phyloP scores from a whole-genome alignment of 1,140 invertebrate species.

The Goniozus legneri region DNA sequence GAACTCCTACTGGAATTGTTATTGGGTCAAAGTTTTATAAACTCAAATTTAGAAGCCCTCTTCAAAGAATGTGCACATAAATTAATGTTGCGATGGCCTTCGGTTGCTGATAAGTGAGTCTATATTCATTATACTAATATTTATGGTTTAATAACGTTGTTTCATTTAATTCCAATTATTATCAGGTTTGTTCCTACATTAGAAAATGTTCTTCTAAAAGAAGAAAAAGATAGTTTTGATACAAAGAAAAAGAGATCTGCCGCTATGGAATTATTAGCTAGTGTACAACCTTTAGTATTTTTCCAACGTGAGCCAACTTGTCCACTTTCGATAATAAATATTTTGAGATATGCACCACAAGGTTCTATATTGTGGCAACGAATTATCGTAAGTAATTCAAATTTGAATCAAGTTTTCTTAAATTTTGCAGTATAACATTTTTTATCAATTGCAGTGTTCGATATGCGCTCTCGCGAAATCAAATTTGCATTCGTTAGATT shows the following conservation, averaged over 20 bases:
- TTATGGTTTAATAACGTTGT: background rate
- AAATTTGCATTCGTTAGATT: slow-evolving; percentile 32
- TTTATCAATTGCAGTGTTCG: slow-evolving; percentile 36
- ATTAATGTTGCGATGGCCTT: slow-evolving; percentile 51
- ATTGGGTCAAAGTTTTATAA: slow-evolving; percentile 46
- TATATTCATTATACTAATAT: no score
- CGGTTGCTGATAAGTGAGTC: slow-evolving; percentile 41
- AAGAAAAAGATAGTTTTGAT: slow-evolving; percentile 31
- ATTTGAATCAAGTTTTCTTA: no score
- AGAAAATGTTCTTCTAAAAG: slow-evolving; percentile 36
- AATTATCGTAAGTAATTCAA: slow-evolving; percentile 42
- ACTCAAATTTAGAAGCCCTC: slow-evolving; percentile 44
- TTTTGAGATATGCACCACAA: slow-evolving; percentile 32
- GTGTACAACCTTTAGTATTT: slow-evolving; percentile 43
- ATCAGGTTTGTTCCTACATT: slow-evolving; percentile 43
- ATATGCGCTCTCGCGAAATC: slow-evolving; percentile 46
- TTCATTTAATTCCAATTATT: background rate
- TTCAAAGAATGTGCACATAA: slow-evolving; percentile 50
- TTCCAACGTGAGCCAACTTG: slow-evolving; percentile 35
- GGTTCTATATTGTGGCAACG: slow-evolving; percentile 46
- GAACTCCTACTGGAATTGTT: slow-evolving; percentile 47
- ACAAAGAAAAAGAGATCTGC: slow-evolving; percentile 35
- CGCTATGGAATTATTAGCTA: slow-evolving; percentile 44
- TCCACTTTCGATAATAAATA: slow-evolving; percentile 35
- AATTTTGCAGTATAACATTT: no score